These are phyloP conservation scores for Corythoichthys haematopterus DNA, from an alignment of 2,113 vertebrate genomes.

Conservation along the genomic window DNA sequence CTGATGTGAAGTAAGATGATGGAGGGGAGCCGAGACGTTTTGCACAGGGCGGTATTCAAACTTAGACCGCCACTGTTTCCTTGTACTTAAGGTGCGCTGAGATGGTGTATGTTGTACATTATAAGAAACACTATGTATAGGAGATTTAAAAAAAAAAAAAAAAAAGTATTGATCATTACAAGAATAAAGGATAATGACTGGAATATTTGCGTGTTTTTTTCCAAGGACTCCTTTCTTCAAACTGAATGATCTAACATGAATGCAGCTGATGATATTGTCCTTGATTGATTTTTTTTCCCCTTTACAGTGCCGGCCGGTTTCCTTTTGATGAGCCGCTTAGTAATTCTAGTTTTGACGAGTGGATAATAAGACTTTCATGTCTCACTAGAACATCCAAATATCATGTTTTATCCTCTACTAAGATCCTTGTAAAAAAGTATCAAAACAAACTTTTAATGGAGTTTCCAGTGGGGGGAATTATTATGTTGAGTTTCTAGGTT, in stretches of 20 bases:
- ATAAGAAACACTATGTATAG: constrained; percentile 27
- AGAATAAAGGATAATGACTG: constrained; percentile 48
- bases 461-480: not conserved
- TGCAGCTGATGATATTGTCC: constrained; percentile 55
- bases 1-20: too few relatives aligned
- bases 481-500: not conserved
- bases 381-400: not conserved
- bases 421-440: not conserved
- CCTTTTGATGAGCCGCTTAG: constrained; percentile 51
- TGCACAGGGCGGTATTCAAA: too few relatives aligned
- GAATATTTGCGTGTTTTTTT: constrained; percentile 48
- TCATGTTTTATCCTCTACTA: not conserved
- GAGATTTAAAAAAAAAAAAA: too few relatives aligned
- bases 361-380: not conserved
- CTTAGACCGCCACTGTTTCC: too few relatives aligned
- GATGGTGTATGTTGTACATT: too few relatives aligned
- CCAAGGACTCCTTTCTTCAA: constrained; percentile 40
- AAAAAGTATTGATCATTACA: constrained; percentile 53
- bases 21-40: too few relatives aligned
- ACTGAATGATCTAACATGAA: constrained; percentile 39
- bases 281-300: constrained; percentile 44
- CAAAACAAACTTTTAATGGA: not conserved
- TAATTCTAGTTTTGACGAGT: constrained; percentile 33
- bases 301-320: constrained; percentile 39
- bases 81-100: too few relatives aligned